Base-by-base conservation (phyloP, 1,140 invertebrate species). In the Aphelinus atriplicis region DNA sequence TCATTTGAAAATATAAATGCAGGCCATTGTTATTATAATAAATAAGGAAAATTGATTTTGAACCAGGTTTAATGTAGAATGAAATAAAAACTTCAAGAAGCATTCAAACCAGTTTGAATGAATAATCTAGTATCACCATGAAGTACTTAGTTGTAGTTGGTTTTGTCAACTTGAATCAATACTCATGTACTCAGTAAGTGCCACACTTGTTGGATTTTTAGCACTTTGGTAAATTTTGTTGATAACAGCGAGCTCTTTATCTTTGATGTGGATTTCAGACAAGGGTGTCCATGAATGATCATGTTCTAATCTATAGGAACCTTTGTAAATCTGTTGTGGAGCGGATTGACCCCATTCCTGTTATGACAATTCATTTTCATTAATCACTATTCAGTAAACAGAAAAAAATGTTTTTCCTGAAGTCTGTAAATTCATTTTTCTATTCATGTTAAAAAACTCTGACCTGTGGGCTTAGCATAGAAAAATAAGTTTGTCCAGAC, bases 381-480 rank as follows among this genome's bases (percentile, higher is more conserved):
- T 26, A 26, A 26, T 26, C 26, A 26, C 26, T 26, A 26, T 26
- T 26, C 26, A 26, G 26, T 26, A 26, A 26, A 26, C 26, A 26
- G 26, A 26, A 26, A 26, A 26, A 26, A 26, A 26, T 26, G 0
- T 26, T 55, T 55, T 55, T 55, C 57, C 7, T 10, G 57, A 10
- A 55, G 46, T 58, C 46, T 7, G 43, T 47, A 60, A 51, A 62
- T 58, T 66, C 42, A 46, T 55, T 71, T 50, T 1, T 73, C 46
- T 9, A 60, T 46, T 26, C 26, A 26, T 26, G 26, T 26, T 26
- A 68, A 66, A 56, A 74, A 77, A 70, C 46, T 78, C 80, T 78
- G 84, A 93, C 93, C 86, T 92, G 83, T 56, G 93, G 93, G 74
- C 92, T 93, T 7, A 95, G 80, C 87, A 95, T 92, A 53, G 93